Evolutionary conservation across 2,797 vertebrate genomes (phyloP).

Genomic region (Tympanoctomys barrerae): DNA sequence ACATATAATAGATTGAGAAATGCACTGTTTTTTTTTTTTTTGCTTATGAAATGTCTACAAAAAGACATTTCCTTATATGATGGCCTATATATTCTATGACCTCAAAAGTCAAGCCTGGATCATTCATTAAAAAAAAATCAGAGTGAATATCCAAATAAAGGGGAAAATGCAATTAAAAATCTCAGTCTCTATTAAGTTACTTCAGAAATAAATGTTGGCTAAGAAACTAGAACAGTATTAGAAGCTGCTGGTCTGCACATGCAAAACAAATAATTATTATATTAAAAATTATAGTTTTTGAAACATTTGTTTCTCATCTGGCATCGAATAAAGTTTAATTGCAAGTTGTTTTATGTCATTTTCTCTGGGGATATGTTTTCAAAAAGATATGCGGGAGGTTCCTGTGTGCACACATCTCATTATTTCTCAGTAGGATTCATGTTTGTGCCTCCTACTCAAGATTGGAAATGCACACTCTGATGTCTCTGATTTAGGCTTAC

Average conservation of each 20-base stretch:
- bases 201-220: conserved; percentile 83
- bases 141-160: conserved; percentile 72
- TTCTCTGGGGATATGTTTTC: conserved; percentile 84
- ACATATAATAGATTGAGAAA: not conserved
- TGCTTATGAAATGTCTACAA: conserved; percentile 26
- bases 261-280: conserved; percentile 88
- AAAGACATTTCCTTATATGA: conserved; percentile 43
- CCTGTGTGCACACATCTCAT: conserved; percentile 89
- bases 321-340: conserved; percentile 90
- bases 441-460: conserved; percentile 88
- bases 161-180: conserved; percentile 78
- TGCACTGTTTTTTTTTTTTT: conserved; percentile 39
- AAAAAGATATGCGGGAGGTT: conserved; percentile 89
- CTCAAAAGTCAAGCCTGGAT: conserved; percentile 23
- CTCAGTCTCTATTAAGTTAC: conserved; percentile 67
- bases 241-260: conserved; percentile 86
- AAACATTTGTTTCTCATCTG: conserved; percentile 90
- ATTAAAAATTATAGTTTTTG: conserved; percentile 87
- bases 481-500: conserved; percentile 85
- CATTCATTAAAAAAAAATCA: conserved; percentile 60
- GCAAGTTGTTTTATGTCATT: conserved; percentile 89
- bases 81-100: conserved; percentile 15
- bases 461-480: conserved; percentile 83
- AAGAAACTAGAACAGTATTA: conserved; percentile 71
- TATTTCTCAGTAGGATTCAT: conserved; percentile 89